Evolutionary conservation across 2,888 invertebrate species (phyloP).

Genomic region (Agrotis exclamationis): DNA sequence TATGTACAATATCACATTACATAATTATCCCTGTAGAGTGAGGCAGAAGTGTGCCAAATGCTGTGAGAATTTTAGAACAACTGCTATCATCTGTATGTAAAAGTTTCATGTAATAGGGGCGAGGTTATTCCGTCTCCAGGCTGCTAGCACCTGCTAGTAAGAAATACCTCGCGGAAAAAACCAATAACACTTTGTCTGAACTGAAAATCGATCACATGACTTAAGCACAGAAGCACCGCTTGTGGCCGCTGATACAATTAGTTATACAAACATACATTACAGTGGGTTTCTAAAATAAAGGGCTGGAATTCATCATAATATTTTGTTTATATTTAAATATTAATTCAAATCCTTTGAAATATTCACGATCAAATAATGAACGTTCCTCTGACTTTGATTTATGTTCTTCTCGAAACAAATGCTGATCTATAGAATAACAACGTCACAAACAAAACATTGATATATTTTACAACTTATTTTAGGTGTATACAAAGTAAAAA

Average conservation of each 20-base stretch:
- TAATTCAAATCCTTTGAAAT: conserved; percentile 33
- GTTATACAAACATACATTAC: not conserved
- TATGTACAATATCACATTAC: not conserved
- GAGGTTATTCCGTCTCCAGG: not conserved
- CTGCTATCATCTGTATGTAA: not conserved
- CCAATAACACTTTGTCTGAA: not conserved
- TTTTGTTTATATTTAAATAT: conserved; percentile 1
- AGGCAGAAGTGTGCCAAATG: not conserved
- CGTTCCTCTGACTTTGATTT: conserved; percentile 21
- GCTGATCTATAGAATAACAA: conserved; percentile 11
- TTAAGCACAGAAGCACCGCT: not conserved
- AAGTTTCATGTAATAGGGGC: too few relatives aligned
- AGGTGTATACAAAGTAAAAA: too few relatives aligned
- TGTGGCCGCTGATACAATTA: not conserved
- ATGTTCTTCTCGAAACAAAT: not conserved
- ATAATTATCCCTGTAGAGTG: not conserved
- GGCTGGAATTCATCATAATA: not conserved
- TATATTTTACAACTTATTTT: too few relatives aligned
- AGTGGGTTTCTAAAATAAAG: conserved; percentile 20
- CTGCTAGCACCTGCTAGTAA: not conserved
- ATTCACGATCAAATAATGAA: conserved; percentile 17
- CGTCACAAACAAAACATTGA: not conserved
- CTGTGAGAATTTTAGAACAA: too few relatives aligned
- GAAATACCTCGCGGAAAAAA: not conserved
- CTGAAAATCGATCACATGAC: not conserved